Conservation (phyloP, 2,888 invertebrate species). For the Ptilodon capucinus region DNA sequence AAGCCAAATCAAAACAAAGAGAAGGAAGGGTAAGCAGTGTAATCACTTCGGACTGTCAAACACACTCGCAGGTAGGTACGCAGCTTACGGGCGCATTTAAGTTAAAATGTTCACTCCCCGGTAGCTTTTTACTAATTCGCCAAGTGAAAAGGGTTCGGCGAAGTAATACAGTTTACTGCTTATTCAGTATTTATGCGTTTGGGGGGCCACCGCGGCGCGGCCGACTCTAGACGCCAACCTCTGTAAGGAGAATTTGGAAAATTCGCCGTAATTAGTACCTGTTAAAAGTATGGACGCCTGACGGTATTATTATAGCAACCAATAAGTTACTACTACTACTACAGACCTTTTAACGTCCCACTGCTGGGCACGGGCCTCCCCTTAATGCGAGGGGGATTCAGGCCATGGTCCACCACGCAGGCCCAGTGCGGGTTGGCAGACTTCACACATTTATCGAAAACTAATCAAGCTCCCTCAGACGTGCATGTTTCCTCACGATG, state of each 20-base stretch:
- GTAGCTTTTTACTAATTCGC: constrained; percentile 83
- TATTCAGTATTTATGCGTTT: constrained; percentile 81
- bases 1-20: constrained; percentile 77
- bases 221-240: constrained; percentile 61
- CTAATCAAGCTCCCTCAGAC: no score
- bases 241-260: constrained; percentile 73
- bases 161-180: constrained; percentile 83
- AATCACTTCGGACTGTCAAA: constrained; percentile 81
- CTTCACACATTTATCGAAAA: no score
- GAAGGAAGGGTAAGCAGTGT: constrained; percentile 73
- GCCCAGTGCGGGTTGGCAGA: no score
- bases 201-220: constrained; percentile 61
- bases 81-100: constrained; percentile 76
- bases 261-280: constrained; percentile 61
- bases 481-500: no score
- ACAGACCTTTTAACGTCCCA: no score
- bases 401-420: no score
- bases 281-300: no score
- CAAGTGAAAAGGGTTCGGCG: constrained; percentile 82
- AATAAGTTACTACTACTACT: no score
- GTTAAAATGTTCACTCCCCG: constrained; percentile 82
- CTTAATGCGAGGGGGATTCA: no score
- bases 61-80: constrained; percentile 76
- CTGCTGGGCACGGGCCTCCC: no score
- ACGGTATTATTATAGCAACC: no score